These are phyloP conservation scores for Noctuana brunneofusca DNA, from an alignment of 2,888 invertebrate genomes.

Conservation along the genomic window DNA sequence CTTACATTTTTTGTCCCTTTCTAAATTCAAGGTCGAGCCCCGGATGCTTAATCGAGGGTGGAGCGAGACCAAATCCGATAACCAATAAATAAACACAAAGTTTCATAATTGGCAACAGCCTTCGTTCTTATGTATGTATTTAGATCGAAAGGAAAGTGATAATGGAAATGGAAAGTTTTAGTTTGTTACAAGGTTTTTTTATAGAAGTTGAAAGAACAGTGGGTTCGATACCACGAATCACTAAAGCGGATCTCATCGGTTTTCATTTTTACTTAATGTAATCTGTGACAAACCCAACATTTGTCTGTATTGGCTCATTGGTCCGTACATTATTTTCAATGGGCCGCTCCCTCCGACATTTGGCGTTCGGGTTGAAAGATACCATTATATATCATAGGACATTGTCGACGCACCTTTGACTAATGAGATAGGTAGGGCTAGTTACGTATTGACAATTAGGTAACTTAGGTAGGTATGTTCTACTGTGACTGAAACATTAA, in stretches of 20 bases:
- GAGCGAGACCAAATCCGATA: constrained; percentile 17
- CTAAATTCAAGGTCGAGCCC: constrained; percentile 47
- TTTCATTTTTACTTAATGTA: too few relatives aligned
- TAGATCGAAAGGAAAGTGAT: too few relatives aligned
- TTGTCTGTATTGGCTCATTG: too few relatives aligned
- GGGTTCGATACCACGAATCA: too few relatives aligned
- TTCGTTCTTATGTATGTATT: not conserved
- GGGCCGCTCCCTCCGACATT: not conserved
- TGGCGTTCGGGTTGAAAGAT: not conserved
- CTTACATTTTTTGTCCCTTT: constrained; percentile 38
- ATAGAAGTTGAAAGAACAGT: too few relatives aligned
- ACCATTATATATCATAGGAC: not conserved
- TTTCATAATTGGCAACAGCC: constrained; percentile 4
- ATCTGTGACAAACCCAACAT: too few relatives aligned
- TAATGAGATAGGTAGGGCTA: not conserved
- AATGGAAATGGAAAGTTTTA: too few relatives aligned
- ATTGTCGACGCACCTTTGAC: not conserved
- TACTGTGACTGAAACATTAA: not conserved
- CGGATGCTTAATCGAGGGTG: constrained; percentile 48
- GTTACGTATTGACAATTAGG: not conserved
- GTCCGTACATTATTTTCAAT: not conserved
- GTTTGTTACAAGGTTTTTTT: too few relatives aligned
- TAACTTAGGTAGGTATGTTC: not conserved
- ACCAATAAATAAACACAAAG: constrained; percentile 2
- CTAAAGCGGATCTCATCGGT: too few relatives aligned